Conservation (phyloP, 2,113 vertebrate genomes). For the Pardalotus punctatus region DNA sequence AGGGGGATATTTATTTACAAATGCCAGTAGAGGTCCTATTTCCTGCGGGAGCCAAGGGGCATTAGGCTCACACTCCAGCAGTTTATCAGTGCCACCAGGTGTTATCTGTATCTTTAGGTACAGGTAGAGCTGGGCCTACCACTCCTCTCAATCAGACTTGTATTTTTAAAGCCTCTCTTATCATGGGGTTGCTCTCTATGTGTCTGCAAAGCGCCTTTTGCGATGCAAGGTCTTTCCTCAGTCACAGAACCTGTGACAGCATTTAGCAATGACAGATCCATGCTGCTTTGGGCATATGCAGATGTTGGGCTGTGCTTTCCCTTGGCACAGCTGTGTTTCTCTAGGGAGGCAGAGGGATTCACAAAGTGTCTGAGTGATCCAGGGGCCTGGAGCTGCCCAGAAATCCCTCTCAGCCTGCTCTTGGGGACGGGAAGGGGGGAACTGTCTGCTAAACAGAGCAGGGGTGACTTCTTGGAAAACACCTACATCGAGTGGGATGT, state of each 20-base stretch:
- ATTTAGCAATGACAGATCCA: background rate
- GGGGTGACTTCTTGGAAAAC: background rate
- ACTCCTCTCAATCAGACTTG: background rate
- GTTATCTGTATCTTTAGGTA: background rate
- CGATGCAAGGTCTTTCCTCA: background rate
- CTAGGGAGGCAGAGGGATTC: background rate
- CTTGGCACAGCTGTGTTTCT: background rate
- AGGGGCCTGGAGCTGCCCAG: background rate
- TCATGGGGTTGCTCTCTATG: background rate
- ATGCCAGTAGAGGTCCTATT: background rate
- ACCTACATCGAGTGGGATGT: background rate
- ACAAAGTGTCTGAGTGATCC: background rate
- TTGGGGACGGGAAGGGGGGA: background rate
- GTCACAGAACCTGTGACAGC: background rate
- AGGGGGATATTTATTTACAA: background rate
- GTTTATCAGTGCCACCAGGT: background rate
- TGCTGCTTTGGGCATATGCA: background rate
- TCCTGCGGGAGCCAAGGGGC: background rate
- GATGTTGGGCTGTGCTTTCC: background rate
- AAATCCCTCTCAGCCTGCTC: background rate
- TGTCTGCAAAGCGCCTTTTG: background rate
- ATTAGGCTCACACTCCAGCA: background rate
- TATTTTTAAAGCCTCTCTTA: background rate
- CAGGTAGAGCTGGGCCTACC: background rate
- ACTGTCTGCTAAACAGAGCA: background rate